Base-by-base conservation (phyloP, 2,888 invertebrate species). In the Crioceris asparagi region DNA sequence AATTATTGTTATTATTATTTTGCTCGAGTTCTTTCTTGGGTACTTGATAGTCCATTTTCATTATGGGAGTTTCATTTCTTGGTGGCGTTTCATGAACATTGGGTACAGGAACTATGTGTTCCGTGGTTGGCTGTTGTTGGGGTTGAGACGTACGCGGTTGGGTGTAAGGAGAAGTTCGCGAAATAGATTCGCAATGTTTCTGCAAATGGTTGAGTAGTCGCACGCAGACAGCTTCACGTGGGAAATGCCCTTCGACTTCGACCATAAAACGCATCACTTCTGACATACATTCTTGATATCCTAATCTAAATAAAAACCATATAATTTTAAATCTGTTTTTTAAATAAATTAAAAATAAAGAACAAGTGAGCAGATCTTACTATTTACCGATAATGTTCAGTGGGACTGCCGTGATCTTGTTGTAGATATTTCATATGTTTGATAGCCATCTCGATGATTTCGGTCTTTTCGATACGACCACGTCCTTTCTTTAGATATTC, bases 371-470 rank as follows among this genome's bases (percentile, higher is more conserved):
- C 3, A 10, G 18, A n/a, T 32, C 21, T 10, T 23, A 17, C 25
- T 29, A 35, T 23, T 42, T 48, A 62, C 59, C 64, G 47, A 40
- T 63, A 66, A 42, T 64, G 62, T 48, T 66, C 64, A 6, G 56
- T 46, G 10, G 59, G 55, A 39, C 45, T 53, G 49, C 57, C 61
- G 34, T 65, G 61, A 34, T 76, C 68, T 43, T 79, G 80, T 59
- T 92, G 90, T 43, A 96, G 69, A 64, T 83, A 83, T 60, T 90
- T 88, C 68, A 96, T 80, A 57, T 94, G 92, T 39, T 87, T 79
- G 46, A 93, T 94, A 27, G 94, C 93, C 92, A 94, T 92, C 67
- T 96, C 94, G 40, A 96, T 93, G 43, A 96, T 94, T 69, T 96
- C 94, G 0, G 94, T 94, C 68, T 96, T 96, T 63, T 96, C 96